A percentile compares a stretch with the other conserved stretches of the same genome.
Conservation (phyloP, 2,888 invertebrate species). For the Ophion obscuratus region DNA sequence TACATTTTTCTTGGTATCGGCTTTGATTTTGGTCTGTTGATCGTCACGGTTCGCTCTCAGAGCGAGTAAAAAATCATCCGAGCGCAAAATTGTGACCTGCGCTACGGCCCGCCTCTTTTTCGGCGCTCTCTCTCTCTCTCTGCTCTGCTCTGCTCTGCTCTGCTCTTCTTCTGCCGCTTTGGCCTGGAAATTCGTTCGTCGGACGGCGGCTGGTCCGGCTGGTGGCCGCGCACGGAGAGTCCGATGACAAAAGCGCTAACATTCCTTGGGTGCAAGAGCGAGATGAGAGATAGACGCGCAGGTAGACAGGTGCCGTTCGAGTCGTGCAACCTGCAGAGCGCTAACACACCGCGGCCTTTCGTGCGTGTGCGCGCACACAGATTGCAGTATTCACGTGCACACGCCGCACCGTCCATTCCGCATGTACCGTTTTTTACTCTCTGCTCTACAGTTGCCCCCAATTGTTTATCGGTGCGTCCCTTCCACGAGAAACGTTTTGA, state of each 20-base stretch:
- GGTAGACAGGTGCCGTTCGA: constrained; percentile 62
- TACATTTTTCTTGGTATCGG: no score
- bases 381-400: neutral
- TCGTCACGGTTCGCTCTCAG: constrained; percentile 50
- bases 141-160: neutral
- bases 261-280: constrained; percentile 46
- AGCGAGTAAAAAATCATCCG: constrained; percentile 74
- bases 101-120: constrained; percentile 39
- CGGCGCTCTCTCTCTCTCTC: constrained; percentile 8
- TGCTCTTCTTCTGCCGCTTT: neutral
- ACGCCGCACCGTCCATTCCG: neutral
- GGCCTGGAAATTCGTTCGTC: constrained; percentile 19
- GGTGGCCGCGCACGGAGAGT: constrained; percentile 2
- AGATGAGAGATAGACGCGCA: constrained; percentile 35
- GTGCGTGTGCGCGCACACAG: constrained; percentile 1
- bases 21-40: neutral
- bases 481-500: neutral
- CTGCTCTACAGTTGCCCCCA: constrained; percentile 9
- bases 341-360: neutral
- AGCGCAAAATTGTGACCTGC: constrained; percentile 76
- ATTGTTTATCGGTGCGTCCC: constrained; percentile 8
- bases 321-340: constrained; percentile 63
- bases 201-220: constrained; percentile 6
- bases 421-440: constrained; percentile 4
- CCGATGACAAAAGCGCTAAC: constrained; percentile 12